Evolutionary conservation across 2,113 vertebrate genomes (phyloP).

Genomic region (Haliaeetus leucogaster): DNA sequence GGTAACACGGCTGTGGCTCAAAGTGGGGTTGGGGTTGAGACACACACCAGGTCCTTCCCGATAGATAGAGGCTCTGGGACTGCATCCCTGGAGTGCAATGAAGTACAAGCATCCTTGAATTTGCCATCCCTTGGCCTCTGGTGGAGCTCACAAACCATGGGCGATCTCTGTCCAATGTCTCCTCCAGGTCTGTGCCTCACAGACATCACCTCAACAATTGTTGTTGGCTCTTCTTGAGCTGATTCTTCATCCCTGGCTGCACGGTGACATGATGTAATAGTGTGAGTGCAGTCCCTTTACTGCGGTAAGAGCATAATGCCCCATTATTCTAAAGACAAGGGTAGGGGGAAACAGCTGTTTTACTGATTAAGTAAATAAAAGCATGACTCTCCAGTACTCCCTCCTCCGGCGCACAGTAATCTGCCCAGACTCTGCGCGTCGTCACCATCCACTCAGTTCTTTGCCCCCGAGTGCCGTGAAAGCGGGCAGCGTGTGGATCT

Average conservation of each 20-base stretch:
- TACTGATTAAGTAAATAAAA: neutral
- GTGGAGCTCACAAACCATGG: neutral
- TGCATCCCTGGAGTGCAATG: neutral
- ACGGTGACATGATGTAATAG: neutral
- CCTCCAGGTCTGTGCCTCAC: neutral
- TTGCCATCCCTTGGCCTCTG: neutral
- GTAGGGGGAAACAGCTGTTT: neutral
- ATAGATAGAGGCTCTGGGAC: neutral
- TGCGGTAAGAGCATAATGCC: neutral
- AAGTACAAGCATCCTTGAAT: neutral
- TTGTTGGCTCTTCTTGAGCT: conserved; percentile 13
- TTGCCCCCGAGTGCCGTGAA: neutral
- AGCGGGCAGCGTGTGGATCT: conserved; percentile 11
- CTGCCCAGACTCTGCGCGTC: neutral
- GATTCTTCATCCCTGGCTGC: conserved; percentile 31
- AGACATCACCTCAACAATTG: conserved; percentile 61
- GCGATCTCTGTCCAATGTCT: neutral
- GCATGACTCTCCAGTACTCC: neutral
- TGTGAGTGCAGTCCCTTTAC: neutral
- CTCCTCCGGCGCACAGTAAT: neutral
- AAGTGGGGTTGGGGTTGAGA: neutral
- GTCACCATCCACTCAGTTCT: neutral
- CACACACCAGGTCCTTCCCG: fast-evolving
- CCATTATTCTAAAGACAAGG: neutral
- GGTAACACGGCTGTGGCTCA: neutral